Evolutionary conservation across 2,888 invertebrate genomes (phyloP).

Genomic region (Ditylenchus weischeri): DNA sequence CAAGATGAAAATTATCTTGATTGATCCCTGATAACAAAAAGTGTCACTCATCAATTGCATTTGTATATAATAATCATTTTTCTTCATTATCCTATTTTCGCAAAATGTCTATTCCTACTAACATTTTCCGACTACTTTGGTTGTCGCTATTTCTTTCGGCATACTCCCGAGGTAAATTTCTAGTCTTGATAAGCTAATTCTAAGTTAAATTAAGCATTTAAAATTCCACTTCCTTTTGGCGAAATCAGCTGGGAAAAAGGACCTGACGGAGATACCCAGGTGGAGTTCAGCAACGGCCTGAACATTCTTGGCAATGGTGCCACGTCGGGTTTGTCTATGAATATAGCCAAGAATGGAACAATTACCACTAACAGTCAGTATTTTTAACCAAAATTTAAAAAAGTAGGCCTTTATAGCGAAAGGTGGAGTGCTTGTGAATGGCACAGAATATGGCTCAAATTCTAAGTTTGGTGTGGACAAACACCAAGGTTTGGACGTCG

Average conservation of each 20-base stretch:
- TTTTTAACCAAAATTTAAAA: background rate
- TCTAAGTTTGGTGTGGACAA: slow-evolving; percentile 30
- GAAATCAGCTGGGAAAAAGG: slow-evolving; percentile 13
- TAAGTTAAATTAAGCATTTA: slow-evolving; percentile 4
- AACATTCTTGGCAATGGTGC: slow-evolving; percentile 28
- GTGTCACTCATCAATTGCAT: no score
- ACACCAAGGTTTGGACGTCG: slow-evolving; percentile 21
- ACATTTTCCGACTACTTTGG: no score
- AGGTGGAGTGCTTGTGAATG: slow-evolving; percentile 25
- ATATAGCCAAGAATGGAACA: slow-evolving; percentile 22
- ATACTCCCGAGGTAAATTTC: no score
- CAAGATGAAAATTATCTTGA: no score
- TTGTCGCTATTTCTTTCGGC: no score
- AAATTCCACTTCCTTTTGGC: slow-evolving; percentile 30
- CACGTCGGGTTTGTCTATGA: slow-evolving; percentile 23
- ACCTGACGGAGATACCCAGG: slow-evolving; percentile 23
- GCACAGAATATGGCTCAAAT: slow-evolving; percentile 24
- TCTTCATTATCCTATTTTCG: no score
- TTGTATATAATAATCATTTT: no score
- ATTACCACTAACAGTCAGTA: slow-evolving; percentile 25
- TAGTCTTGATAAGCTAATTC: no score
- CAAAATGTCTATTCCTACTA: no score
- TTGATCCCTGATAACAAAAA: no score
- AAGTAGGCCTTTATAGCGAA: slow-evolving; percentile 19
- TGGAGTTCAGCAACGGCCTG: slow-evolving; percentile 20